Conservation (phyloP, 2,888 invertebrate species). For the Ellobium chinense region DNA sequence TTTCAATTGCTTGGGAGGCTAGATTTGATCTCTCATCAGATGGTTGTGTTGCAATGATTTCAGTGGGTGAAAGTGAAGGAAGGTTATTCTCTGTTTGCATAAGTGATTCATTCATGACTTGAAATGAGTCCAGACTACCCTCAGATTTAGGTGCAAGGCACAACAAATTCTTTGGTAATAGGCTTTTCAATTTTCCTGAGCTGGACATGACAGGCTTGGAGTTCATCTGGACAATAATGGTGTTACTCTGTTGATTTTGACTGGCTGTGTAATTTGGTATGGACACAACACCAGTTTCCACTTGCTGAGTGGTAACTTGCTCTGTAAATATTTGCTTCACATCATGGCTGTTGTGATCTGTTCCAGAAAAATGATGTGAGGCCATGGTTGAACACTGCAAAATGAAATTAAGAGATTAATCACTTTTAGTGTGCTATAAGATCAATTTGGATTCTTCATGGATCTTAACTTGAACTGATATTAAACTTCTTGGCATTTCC, state of each 20-base stretch:
- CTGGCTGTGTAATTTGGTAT: background rate
- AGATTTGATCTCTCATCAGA: constrained; percentile 10
- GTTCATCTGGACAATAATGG: constrained; percentile 13
- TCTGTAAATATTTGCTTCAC: no score
- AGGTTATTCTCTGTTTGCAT: background rate
- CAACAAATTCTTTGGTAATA: constrained; percentile 17
- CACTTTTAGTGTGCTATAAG: no score
- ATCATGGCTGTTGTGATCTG: background rate
- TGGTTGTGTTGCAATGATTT: background rate
- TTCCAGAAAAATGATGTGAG: background rate
- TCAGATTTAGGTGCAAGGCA: background rate
- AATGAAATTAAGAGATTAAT: no score
- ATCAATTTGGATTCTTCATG: no score
- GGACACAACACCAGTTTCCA: no score
- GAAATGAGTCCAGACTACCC: background rate
- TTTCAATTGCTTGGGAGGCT: background rate
- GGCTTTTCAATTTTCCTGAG: constrained; percentile 26
- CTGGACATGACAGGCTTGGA: background rate
- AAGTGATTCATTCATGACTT: background rate
- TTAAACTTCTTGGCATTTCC: no score
- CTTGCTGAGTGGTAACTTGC: no score
- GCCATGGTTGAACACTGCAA: no score
- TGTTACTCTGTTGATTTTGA: background rate
- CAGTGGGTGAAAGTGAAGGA: background rate
- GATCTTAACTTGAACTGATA: no score